Conservation (phyloP, 1,140 invertebrate species). For the Drosophila kohkoa region DNA sequence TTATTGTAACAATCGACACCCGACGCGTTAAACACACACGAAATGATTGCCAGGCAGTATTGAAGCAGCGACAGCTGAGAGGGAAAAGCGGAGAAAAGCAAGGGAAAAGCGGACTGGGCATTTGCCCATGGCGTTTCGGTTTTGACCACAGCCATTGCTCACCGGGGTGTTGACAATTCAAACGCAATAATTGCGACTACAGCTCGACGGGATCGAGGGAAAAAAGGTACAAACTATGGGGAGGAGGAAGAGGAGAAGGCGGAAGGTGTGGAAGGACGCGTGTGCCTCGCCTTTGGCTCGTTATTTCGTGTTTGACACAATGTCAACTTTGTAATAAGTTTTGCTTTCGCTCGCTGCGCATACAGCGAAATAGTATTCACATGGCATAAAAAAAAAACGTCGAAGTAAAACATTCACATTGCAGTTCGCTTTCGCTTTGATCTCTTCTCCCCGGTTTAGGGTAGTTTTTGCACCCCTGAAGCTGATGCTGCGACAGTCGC, state of each 20-base stretch:
- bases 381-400: slow-evolving; percentile 37
- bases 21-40: slow-evolving; percentile 61
- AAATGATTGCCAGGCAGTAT: slow-evolving; percentile 51
- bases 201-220: slow-evolving; percentile 55
- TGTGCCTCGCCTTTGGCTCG: slow-evolving; percentile 56
- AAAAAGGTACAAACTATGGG: slow-evolving; percentile 23
- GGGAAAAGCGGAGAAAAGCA: not conserved
- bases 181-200: slow-evolving; percentile 79
- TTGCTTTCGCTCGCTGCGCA: slow-evolving; percentile 42
- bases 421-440: slow-evolving; percentile 69
- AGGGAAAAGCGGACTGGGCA: slow-evolving; percentile 7
- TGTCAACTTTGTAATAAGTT: slow-evolving; percentile 82
- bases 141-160: slow-evolving; percentile 67
- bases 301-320: slow-evolving; percentile 81
- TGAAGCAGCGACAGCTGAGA: not conserved
- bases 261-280: slow-evolving; percentile 31
- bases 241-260: not conserved
- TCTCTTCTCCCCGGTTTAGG: slow-evolving; percentile 51
- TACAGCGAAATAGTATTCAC: slow-evolving; percentile 15
- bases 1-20: slow-evolving; percentile 81
- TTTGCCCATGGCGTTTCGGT: slow-evolving; percentile 63
- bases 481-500: not conserved
- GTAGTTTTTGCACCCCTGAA: slow-evolving; percentile 62
- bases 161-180: slow-evolving; percentile 80
- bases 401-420: slow-evolving; percentile 1